Evolutionary conservation across 2,888 invertebrate species (phyloP).

Genomic region (Sinodicranocentrus sp.): DNA sequence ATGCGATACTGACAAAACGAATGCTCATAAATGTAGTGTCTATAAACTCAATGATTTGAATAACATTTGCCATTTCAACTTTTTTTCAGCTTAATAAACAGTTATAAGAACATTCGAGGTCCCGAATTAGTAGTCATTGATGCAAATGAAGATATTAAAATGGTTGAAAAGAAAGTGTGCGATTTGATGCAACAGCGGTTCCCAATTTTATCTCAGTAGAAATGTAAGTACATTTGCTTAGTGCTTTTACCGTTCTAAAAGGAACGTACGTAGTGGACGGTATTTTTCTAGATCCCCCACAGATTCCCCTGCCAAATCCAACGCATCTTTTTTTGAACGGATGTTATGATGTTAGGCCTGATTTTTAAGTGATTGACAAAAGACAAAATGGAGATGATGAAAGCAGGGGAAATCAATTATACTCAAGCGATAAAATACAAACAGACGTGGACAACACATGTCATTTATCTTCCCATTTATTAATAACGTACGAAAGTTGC

Average conservation of each 20-base stretch:
- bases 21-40: too few species aligned
- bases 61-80: neutral
- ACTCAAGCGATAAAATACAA: slow-evolving; percentile 6
- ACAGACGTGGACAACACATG: neutral
- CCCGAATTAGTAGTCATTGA: slow-evolving; percentile 67
- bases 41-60: too few species aligned
- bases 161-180: slow-evolving; percentile 65
- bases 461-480: slow-evolving; percentile 38
- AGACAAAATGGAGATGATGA: neutral
- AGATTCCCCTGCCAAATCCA: too few species aligned
- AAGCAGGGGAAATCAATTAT: neutral
- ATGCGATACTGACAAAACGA: neutral
- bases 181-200: slow-evolving; percentile 51
- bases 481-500: slow-evolving; percentile 65
- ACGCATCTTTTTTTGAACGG: too few species aligned
- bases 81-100: slow-evolving; percentile 69
- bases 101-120: slow-evolving; percentile 71
- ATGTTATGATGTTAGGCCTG: too few species aligned
- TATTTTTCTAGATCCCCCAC: slow-evolving; percentile 2
- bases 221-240: neutral
- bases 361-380: too few species aligned
- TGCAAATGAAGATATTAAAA: slow-evolving; percentile 73
- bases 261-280: too few species aligned
- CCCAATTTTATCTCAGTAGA: slow-evolving; percentile 46
- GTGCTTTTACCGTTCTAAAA: too few species aligned